A percentile compares a stretch with the other conserved stretches of the same genome.
phyloP scores from a whole-genome alignment of 2,797 vertebrate genomes.

The Pangasius larnaudii region DNA sequence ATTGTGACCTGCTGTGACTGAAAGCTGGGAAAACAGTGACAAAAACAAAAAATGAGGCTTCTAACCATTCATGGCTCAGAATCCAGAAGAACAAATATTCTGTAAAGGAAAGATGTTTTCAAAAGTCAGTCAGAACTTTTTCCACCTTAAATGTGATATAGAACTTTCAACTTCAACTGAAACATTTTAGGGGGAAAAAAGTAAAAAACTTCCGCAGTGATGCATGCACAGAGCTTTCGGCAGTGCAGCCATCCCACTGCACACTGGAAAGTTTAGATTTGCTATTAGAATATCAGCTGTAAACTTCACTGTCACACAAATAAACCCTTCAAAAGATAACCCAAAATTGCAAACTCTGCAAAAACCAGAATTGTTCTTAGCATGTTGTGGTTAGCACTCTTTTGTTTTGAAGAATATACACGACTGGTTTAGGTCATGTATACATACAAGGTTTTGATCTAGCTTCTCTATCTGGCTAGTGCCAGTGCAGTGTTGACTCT shows the following conservation, averaged over 20 bases:
- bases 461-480: background rate
- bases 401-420: background rate
- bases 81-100: background rate
- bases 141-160: background rate
- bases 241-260: background rate
- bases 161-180: background rate
- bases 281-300: background rate
- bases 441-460: background rate
- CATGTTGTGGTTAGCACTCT: background rate
- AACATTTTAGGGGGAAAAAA: too few relatives aligned
- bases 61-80: background rate
- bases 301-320: background rate
- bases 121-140: background rate
- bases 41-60: background rate
- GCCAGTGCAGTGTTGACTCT: background rate
- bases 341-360: background rate
- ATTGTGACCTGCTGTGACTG: background rate
- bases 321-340: background rate
- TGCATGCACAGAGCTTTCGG: background rate
- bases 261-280: background rate
- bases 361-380: background rate
- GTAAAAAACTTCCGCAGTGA: background rate
- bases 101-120: background rate
- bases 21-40: background rate
- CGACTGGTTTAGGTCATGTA: background rate